phyloP scores from a whole-genome alignment of 2,888 invertebrate genomes.

The Congeria kusceri region DNA sequence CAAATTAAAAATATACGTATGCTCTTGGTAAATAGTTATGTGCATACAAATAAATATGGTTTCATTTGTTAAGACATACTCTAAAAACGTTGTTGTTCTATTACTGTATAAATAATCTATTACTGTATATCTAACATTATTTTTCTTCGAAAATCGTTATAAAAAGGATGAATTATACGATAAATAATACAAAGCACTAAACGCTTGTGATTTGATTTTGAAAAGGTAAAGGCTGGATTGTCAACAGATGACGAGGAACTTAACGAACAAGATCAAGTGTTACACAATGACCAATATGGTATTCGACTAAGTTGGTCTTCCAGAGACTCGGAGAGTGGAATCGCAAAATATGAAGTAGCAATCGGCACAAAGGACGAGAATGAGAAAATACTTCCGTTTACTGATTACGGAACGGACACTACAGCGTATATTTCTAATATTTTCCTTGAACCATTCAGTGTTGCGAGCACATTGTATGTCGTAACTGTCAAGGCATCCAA shows the following conservation, averaged over 20 bases:
- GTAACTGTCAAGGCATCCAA: constrained; percentile 63
- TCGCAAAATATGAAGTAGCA: constrained; percentile 56
- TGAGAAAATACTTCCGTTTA: constrained; percentile 27
- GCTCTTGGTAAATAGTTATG: too few species aligned
- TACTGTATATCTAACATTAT: too few species aligned
- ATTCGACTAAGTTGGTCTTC: constrained; percentile 66
- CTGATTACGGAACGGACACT: constrained; percentile 41
- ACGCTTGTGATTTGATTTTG: not conserved
- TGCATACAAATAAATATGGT: too few species aligned
- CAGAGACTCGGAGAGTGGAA: constrained; percentile 71
- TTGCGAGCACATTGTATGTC: constrained; percentile 40
- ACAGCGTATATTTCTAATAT: constrained; percentile 50
- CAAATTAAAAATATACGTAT: too few species aligned
- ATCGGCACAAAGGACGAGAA: constrained; percentile 47
- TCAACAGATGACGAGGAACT: constrained; percentile 69
- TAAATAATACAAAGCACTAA: too few species aligned
- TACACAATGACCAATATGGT: constrained; percentile 66
- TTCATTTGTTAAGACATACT: too few species aligned
- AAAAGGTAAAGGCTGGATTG: constrained; percentile 62
- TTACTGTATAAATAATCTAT: too few species aligned
- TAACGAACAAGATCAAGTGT: constrained; percentile 56
- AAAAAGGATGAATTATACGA: not conserved
- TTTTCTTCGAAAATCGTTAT: constrained; percentile 4
- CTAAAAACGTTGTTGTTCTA: too few species aligned
- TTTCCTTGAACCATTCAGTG: constrained; percentile 39